These are phyloP conservation scores for Loris lydekkerianus DNA, from an alignment of 2,797 vertebrate genomes.

Conservation along the genomic window DNA sequence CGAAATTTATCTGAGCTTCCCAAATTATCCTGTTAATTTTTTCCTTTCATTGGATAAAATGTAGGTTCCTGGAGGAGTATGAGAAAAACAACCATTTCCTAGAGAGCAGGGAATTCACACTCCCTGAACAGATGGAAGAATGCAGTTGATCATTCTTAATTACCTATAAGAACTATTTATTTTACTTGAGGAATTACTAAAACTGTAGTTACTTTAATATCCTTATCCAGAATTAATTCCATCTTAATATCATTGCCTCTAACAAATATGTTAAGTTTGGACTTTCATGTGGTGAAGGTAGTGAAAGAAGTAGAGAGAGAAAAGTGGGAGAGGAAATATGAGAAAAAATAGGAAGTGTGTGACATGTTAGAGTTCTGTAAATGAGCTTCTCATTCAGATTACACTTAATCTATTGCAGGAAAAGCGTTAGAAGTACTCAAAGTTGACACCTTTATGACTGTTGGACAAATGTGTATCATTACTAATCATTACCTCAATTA, in stretches of 20 bases:
- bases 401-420: background rate
- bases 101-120: background rate
- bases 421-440: background rate
- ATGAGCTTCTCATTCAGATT: background rate
- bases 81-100: slow-evolving; percentile 15
- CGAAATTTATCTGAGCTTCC: slow-evolving; percentile 45
- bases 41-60: slow-evolving; percentile 41
- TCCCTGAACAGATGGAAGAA: slow-evolving; percentile 59
- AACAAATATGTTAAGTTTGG: background rate
- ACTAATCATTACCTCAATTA: slow-evolving; percentile 44
- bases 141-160: slow-evolving; percentile 70
- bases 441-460: background rate
- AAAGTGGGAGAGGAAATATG: background rate
- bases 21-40: slow-evolving; percentile 36
- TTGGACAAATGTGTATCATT: slow-evolving; percentile 35
- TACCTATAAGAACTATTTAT: slow-evolving; percentile 28
- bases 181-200: slow-evolving; percentile 26
- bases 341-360: background rate
- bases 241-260: background rate
- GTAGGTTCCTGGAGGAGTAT: background rate
- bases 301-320: background rate
- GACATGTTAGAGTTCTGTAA: background rate
- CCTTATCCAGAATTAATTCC: background rate
- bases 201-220: slow-evolving; percentile 58
- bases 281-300: background rate